phyloP scores from a whole-genome alignment of 2,113 vertebrate genomes.

The Nicator chloris region DNA sequence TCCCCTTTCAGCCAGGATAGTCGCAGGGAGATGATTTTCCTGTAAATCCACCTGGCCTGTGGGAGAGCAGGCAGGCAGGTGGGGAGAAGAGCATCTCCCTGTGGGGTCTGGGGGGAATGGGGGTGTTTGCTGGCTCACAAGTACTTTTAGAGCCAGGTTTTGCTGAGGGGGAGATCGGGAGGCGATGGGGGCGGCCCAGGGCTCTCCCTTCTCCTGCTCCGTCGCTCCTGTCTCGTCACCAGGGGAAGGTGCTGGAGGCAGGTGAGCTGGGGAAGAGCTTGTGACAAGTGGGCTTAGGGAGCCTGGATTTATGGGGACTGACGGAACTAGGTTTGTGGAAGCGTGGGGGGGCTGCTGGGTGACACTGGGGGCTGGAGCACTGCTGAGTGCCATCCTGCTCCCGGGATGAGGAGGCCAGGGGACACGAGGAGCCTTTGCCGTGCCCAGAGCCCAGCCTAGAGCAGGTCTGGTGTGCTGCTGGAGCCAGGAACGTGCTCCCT shows the following conservation, averaged over 20 bases:
- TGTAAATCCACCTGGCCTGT: not conserved
- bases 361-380: not conserved
- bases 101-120: not conserved
- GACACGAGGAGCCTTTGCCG: accelerated
- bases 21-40: not conserved
- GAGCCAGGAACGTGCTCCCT: not conserved
- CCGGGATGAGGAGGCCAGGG: accelerated
- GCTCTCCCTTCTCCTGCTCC: not conserved
- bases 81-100: not conserved
- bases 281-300: not conserved
- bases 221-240: not conserved
- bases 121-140: not conserved
- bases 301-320: slow-evolving; percentile 15
- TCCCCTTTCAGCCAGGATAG: not conserved
- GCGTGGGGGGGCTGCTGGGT: accelerated
- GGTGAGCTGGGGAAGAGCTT: not conserved
- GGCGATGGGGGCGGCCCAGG: accelerated
- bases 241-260: not conserved
- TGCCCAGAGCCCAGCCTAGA: not conserved
- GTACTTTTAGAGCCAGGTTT: not conserved
- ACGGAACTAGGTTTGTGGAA: slow-evolving; percentile 42
- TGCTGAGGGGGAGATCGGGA: not conserved
- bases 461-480: not conserved
- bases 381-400: not conserved
- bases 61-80: not conserved